Percentiles rank a stretch among this genome's conserved stretches.
phyloP scores from a whole-genome alignment of 2,888 invertebrate species.

The Lasioglossum vierecki region DNA sequence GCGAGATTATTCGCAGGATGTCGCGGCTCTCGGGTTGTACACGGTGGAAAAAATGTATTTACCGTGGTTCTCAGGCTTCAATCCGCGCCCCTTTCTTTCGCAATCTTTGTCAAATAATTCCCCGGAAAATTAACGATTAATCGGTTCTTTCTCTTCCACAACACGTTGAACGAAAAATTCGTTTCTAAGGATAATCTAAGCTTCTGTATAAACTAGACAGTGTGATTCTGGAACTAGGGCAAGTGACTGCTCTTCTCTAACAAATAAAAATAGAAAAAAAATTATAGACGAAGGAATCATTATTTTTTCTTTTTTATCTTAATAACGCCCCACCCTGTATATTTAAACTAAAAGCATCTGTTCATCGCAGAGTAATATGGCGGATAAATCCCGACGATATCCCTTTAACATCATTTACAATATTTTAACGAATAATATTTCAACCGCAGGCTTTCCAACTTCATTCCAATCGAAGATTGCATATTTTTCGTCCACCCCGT shows the following conservation, averaged over 20 bases:
- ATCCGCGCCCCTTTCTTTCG: neutral
- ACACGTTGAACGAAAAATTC: neutral
- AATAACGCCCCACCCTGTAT: too few species aligned
- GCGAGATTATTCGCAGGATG: slow-evolving; percentile 52
- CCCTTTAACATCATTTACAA: neutral
- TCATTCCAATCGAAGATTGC: neutral
- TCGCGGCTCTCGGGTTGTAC: slow-evolving; percentile 21
- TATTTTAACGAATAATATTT: neutral
- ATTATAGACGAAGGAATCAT: too few species aligned
- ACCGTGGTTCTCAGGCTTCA: slow-evolving; percentile 7
- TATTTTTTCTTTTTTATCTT: too few species aligned
- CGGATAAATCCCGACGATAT: neutral
- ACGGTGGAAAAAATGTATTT: slow-evolving; percentile 2
- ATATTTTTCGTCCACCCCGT: neutral
- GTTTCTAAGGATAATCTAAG: neutral
- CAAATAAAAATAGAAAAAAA: too few species aligned
- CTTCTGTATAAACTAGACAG: too few species aligned
- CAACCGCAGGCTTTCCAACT: neutral
- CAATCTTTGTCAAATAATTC: neutral
- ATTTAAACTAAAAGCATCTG: too few species aligned
- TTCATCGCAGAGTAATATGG: neutral
- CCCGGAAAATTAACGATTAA: neutral
- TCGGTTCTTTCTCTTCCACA: neutral
- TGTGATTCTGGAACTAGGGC: too few species aligned
- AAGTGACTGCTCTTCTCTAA: too few species aligned